A percentile compares a stretch with the other conserved stretches of the same genome.
Conservation (phyloP, 1,140 invertebrate species). For the Branchinecta lindahli region DNA sequence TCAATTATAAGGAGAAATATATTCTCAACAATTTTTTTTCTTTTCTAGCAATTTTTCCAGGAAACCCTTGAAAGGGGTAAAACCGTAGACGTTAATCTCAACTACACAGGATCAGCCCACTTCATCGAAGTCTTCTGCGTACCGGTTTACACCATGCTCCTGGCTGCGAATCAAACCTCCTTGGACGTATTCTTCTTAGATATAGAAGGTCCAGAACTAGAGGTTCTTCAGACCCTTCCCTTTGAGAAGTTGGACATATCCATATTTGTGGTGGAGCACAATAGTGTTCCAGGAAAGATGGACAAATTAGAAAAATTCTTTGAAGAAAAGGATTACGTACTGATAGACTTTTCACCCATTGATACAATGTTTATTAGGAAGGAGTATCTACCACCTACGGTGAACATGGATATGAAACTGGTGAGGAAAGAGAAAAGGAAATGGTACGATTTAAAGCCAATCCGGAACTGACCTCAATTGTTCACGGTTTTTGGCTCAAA, state of each 20-base stretch:
- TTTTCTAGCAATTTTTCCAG: too few species aligned
- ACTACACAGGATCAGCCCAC: neutral
- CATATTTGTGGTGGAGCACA: slow-evolving; percentile 5
- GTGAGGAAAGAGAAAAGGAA: too few species aligned
- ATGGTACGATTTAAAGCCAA: too few species aligned
- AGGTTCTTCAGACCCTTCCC: neutral
- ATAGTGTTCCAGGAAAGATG: neutral
- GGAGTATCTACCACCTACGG: neutral
- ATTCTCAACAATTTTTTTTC: too few species aligned
- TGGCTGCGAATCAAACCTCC: neutral
- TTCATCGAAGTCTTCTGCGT: neutral
- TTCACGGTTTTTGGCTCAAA: too few species aligned
- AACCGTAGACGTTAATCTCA: too few species aligned
- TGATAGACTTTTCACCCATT: neutral
- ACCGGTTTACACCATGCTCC: neutral
- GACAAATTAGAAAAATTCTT: neutral
- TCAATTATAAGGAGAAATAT: too few species aligned
- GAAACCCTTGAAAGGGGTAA: too few species aligned
- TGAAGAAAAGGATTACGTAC: neutral
- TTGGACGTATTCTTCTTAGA: neutral
- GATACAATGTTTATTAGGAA: neutral
- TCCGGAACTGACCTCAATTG: too few species aligned
- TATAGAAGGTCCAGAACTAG: slow-evolving; percentile 3
- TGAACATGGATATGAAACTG: too few species aligned
- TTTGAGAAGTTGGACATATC: neutral